These are phyloP conservation scores for Rhynchopsitta pachyrhyncha DNA, from an alignment of 2,113 vertebrate genomes.

Conservation along the genomic window DNA sequence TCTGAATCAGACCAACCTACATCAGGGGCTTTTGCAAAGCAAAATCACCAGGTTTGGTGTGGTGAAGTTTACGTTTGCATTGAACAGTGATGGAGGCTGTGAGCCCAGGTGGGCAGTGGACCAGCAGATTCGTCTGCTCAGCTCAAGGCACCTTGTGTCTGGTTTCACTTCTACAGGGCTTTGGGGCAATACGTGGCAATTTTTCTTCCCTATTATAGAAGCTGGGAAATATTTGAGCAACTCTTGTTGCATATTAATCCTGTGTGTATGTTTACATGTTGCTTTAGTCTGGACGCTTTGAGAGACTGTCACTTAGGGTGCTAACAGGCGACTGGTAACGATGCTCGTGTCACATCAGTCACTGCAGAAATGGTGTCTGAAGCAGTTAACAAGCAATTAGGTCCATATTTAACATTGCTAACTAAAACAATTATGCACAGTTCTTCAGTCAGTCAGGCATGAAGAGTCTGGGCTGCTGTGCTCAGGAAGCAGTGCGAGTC, in stretches of 20 bases:
- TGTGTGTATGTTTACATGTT: background rate
- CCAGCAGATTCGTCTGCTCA: background rate
- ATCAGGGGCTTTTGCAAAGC: background rate
- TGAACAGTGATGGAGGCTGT: background rate
- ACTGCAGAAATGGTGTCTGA: background rate
- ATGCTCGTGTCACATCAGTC: background rate
- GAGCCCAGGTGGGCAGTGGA: background rate
- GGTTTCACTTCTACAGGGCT: background rate
- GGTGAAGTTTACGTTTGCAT: rapidly evolving
- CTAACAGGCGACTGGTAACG: rapidly evolving
- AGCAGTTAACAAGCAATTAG: slow-evolving; percentile 33
- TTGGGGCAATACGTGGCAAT: background rate
- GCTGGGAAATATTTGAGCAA: background rate
- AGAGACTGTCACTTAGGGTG: background rate
- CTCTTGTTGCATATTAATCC: background rate
- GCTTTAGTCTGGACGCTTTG: background rate
- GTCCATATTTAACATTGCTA: background rate
- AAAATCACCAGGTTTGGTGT: background rate
- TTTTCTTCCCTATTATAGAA: background rate
- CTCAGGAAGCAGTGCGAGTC: background rate
- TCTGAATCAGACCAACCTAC: background rate
- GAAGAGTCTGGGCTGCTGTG: background rate
- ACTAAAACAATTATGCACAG: background rate
- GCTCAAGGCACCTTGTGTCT: background rate
- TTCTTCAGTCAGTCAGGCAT: background rate